phyloP scores from a whole-genome alignment of 2,797 vertebrate species.

The Sebastes reedi region DNA sequence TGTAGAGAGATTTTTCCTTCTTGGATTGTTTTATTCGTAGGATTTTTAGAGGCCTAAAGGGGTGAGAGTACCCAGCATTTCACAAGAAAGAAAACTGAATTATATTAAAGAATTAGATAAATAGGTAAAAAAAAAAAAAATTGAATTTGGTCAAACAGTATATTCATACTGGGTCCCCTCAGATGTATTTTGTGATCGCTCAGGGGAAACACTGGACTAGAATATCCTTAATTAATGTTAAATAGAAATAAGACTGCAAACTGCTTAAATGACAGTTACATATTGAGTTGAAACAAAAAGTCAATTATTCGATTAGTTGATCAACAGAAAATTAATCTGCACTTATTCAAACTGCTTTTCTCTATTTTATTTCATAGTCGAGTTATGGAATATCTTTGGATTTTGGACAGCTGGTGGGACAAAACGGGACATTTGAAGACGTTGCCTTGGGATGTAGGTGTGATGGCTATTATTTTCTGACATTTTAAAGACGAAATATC shows the following conservation, averaged over 20 bases:
- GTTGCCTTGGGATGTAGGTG: background rate
- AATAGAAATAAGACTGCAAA: too few relatives aligned
- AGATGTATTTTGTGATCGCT: background rate
- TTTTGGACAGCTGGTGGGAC: background rate
- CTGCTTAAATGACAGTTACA: too few relatives aligned
- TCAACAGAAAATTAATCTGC: too few relatives aligned
- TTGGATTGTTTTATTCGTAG: background rate
- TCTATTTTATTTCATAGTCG: background rate
- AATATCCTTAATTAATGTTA: background rate
- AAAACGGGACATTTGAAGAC: background rate
- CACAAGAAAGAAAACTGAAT: background rate
- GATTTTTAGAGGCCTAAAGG: background rate
- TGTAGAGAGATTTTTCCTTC: background rate
- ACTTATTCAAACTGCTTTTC: too few relatives aligned
- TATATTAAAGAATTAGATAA: too few relatives aligned
- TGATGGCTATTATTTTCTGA: background rate
- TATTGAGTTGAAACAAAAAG: too few relatives aligned
- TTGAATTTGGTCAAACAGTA: rapidly evolving
- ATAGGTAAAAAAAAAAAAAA: background rate
- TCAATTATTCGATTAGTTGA: too few relatives aligned
- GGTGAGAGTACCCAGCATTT: background rate
- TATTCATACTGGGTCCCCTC: background rate
- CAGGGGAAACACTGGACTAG: background rate
- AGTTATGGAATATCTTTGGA: background rate
- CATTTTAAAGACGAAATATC: background rate